Conservation (phyloP, 2,113 vertebrate species). For the Zosterops hypoxanthus region DNA sequence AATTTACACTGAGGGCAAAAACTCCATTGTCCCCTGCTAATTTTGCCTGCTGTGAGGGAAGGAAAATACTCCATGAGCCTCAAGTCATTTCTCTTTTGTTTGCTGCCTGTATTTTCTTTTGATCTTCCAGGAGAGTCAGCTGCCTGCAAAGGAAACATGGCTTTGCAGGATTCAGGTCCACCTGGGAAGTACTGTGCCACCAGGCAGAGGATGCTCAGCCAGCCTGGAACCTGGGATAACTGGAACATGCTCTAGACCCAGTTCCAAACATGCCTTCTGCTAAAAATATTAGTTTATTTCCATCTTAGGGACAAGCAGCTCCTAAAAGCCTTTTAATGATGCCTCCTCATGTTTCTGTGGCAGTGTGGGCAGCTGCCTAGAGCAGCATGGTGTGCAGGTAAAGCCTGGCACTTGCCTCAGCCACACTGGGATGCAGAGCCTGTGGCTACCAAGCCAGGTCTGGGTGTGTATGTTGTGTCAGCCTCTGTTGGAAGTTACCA, state of each 20-base stretch:
- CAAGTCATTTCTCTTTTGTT: neutral
- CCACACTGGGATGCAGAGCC: neutral
- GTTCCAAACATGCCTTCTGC: neutral
- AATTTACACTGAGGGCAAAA: neutral
- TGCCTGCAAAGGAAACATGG: neutral
- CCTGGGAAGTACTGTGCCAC: neutral
- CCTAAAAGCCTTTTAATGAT: neutral
- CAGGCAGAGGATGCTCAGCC: neutral
- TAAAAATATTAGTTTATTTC: neutral
- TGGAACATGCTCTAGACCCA: neutral
- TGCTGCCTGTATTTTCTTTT: neutral
- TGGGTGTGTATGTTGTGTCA: neutral
- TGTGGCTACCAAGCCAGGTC: neutral
- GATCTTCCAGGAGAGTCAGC: neutral
- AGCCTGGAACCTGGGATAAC: neutral
- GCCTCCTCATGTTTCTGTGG: rapidly evolving
- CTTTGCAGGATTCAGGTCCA: neutral
- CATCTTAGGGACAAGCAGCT: neutral
- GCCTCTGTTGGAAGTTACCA: neutral
- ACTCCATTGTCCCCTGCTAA: neutral
- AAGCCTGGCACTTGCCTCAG: neutral
- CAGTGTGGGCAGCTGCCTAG: neutral
- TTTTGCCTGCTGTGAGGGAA: neutral
- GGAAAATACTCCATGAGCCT: neutral
- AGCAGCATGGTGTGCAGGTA: neutral